phyloP scores from a whole-genome alignment of 2,888 invertebrate species.

The Nomada ruficornis region DNA sequence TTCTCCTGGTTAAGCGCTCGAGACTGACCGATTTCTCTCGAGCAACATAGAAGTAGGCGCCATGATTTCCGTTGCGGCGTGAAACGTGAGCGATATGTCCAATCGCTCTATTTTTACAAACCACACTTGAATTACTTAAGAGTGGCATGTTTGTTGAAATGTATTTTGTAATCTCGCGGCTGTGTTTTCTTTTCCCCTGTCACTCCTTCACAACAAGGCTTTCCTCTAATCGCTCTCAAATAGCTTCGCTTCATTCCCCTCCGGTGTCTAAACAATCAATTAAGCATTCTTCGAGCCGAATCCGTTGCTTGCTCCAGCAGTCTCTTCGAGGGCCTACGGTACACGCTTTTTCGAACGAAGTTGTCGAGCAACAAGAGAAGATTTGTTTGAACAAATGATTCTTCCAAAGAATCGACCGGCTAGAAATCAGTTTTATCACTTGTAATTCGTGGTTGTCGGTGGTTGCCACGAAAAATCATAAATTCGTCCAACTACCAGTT shows the following conservation, averaged over 20 bases:
- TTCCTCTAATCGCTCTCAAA: conserved; percentile 48
- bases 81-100: conserved; percentile 40
- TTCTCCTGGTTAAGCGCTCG: not conserved
- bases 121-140: conserved; percentile 48
- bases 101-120: conserved; percentile 52
- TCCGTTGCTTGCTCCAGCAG: conserved; percentile 8
- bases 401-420: not conserved
- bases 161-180: conserved; percentile 34
- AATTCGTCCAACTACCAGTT: conserved; percentile 18
- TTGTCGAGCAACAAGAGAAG: not conserved
- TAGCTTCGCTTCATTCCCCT: conserved; percentile 6
- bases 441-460: not conserved
- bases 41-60: not conserved
- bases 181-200: conserved; percentile 52
- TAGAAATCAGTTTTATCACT: not conserved
- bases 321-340: not conserved
- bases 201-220: conserved; percentile 38
- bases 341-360: not conserved
- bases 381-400: not conserved
- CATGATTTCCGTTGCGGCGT: not conserved
- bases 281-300: not conserved
- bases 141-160: conserved; percentile 43
- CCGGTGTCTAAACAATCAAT: conserved; percentile 27
- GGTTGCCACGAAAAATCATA: not conserved
- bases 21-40: not conserved